Evolutionary conservation across 2,797 vertebrate genomes (phyloP).

Genomic region (Siniperca obscura): DNA sequence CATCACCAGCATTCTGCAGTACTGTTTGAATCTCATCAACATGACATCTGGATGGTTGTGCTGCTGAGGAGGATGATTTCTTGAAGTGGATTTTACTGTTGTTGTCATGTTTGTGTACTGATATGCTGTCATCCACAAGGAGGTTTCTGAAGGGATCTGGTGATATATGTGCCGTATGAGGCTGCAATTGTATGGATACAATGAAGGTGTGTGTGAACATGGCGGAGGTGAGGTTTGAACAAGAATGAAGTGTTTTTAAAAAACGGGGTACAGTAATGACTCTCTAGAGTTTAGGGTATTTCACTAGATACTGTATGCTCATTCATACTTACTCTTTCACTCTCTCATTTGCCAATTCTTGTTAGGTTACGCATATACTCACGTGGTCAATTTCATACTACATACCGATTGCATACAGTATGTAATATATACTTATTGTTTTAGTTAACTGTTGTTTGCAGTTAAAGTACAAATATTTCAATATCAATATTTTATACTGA

Average conservation of each 20-base stretch:
- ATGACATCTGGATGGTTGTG: slow-evolving; percentile 15
- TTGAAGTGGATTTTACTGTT: slow-evolving; percentile 6
- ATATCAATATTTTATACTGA: neutral
- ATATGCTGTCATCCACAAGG: neutral
- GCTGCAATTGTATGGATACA: neutral
- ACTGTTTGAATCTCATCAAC: slow-evolving; percentile 6
- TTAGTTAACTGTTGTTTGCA: neutral
- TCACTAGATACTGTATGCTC: neutral
- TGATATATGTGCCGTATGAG: neutral
- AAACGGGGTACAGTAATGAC: neutral
- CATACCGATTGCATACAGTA: neutral
- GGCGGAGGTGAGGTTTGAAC: neutral
- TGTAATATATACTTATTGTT: no score
- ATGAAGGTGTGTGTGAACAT: neutral
- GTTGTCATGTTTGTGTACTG: slow-evolving; percentile 2
- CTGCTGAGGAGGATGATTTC: neutral
- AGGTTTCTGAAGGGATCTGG: neutral
- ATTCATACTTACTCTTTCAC: neutral
- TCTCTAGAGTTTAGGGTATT: neutral
- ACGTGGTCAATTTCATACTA: neutral
- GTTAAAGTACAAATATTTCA: neutral
- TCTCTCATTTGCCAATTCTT: no score
- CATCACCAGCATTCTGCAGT: neutral
- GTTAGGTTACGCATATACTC: no score
- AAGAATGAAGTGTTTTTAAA: neutral